Evolutionary conservation across 2,888 invertebrate species (phyloP).

Genomic region (Zelleria hepariella): DNA sequence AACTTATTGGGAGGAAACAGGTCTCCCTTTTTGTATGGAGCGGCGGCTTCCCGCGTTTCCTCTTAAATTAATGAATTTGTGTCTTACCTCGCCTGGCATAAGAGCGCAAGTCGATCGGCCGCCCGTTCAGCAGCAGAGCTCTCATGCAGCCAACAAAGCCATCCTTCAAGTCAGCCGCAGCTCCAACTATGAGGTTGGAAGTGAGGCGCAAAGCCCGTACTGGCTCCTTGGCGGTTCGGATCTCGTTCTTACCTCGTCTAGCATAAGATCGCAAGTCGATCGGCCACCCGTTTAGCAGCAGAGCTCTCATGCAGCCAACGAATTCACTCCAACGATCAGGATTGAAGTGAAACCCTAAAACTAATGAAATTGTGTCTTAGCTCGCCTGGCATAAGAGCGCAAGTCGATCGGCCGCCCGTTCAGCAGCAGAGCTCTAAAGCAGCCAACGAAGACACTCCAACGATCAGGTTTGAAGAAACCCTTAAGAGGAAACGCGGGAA

Average conservation of each 20-base stretch:
- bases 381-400: slow-evolving; percentile 76
- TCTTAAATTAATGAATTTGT: too few relatives aligned
- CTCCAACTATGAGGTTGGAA: slow-evolving; percentile 86
- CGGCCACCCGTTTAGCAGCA: slow-evolving; percentile 88
- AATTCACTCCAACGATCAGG: slow-evolving; percentile 93
- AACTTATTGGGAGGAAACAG: too few relatives aligned
- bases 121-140: slow-evolving; percentile 89
- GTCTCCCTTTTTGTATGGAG: too few relatives aligned
- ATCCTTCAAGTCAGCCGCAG: slow-evolving; percentile 87
- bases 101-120: slow-evolving; percentile 81
- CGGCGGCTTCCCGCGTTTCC: too few relatives aligned
- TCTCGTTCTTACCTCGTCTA: slow-evolving; percentile 81
- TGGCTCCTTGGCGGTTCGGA: slow-evolving; percentile 86
- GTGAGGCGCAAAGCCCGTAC: slow-evolving; percentile 91
- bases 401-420: slow-evolving; percentile 90
- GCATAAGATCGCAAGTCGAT: slow-evolving; percentile 84
- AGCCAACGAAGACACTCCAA: slow-evolving; percentile 95
- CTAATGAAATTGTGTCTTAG: too few relatives aligned
- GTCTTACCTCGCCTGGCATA: slow-evolving; percentile 74
- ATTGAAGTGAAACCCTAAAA: too few relatives aligned
- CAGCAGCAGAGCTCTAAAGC: slow-evolving; percentile 88
- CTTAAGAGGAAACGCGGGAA: too few relatives aligned
- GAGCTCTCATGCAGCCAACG: slow-evolving; percentile 92
- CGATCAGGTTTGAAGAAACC: too few relatives aligned
- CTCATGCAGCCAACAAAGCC: slow-evolving; percentile 96